phyloP scores from a whole-genome alignment of 2,113 vertebrate species.

The Psophia crepitans region DNA sequence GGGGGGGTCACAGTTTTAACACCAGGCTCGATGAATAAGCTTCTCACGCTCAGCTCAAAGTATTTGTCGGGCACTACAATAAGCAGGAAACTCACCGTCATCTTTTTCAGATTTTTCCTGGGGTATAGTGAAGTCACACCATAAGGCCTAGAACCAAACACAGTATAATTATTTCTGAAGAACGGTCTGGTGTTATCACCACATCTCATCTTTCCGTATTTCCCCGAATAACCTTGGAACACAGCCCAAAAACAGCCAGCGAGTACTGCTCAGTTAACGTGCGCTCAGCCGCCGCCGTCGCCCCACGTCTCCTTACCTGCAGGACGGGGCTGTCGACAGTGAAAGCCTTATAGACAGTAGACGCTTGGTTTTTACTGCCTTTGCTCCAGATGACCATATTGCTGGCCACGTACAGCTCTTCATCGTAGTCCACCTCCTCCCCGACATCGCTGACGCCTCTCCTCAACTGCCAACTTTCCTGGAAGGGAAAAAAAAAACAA shows the following conservation, averaged over 20 bases:
- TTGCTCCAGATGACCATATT: slow-evolving; percentile 97
- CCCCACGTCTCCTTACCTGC: slow-evolving; percentile 73
- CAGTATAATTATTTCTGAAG: neutral
- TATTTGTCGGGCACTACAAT: neutral
- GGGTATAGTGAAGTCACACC: slow-evolving; percentile 92
- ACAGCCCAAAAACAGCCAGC: accelerated
- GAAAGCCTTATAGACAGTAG: slow-evolving; percentile 91
- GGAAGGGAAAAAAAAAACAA: no score
- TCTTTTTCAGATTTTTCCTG: slow-evolving; percentile 76
- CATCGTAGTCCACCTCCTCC: slow-evolving; percentile 88
- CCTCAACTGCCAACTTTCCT: slow-evolving; percentile 94
- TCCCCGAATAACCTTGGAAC: neutral
- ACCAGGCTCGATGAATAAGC: neutral
- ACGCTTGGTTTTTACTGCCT: slow-evolving; percentile 85
- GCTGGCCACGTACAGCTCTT: slow-evolving; percentile 91
- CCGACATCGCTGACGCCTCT: slow-evolving; percentile 81
- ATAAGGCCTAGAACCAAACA: slow-evolving; percentile 83
- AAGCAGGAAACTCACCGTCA: slow-evolving; percentile 74
- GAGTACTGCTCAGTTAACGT: neutral
- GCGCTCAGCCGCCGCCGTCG: neutral
- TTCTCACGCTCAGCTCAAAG: neutral
- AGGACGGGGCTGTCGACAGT: slow-evolving; percentile 92
- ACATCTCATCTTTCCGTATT: accelerated
- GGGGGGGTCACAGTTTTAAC: neutral
- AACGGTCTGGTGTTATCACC: neutral